Base-by-base conservation (phyloP, 2,797 vertebrate genomes). In the Danionella dracula region DNA sequence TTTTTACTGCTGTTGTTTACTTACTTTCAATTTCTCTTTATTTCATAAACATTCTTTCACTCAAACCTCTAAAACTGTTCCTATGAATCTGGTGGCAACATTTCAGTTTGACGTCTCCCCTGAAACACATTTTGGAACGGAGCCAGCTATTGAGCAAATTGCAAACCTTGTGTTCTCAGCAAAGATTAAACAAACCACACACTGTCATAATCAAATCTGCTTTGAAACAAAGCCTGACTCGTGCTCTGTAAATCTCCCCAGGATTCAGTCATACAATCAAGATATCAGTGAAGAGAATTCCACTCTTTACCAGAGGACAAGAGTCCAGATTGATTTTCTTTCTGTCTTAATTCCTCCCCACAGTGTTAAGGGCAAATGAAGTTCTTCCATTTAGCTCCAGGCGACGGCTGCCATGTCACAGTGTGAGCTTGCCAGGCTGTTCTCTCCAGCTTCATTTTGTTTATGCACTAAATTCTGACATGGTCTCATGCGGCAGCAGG, bases 211-310 rank as follows among this genome's bases (percentile, higher is more conserved):
- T 58, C 20, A 44, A 48, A 29, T 40, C 19, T 48, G 12, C 15
- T 57, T 31, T 29, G 8, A 58, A 58, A 58, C 31, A 40, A 60
- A 46, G n/a, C 40, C 54, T 27, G 15, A n/a, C 16, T 15, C 34
- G 53, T 45, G 2, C 17, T 58, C 19, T 41, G 70, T 16, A 23
- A 67, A 42, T 68, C 63, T 58, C 42, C 17, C 31, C 48, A 45
- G 13, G 68, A n/a, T 74, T 73, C 73, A 79, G 73, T 51, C 16
- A 32, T 21, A 70, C 48, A 70, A 69, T 69, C 65, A 74, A 81
- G 76, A 77, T 74, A 76, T 82, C 80, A 78, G 57, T 59, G 66
- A 29, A 67, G 65, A 50, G 61, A 60, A 70, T 77, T 78, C 64
- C 8, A 42, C 51, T 75, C 70, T 71, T 59, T 68, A 55, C 2